These are phyloP conservation scores for Nycteola revayana DNA, from an alignment of 2,888 invertebrate genomes.

Conservation along the genomic window DNA sequence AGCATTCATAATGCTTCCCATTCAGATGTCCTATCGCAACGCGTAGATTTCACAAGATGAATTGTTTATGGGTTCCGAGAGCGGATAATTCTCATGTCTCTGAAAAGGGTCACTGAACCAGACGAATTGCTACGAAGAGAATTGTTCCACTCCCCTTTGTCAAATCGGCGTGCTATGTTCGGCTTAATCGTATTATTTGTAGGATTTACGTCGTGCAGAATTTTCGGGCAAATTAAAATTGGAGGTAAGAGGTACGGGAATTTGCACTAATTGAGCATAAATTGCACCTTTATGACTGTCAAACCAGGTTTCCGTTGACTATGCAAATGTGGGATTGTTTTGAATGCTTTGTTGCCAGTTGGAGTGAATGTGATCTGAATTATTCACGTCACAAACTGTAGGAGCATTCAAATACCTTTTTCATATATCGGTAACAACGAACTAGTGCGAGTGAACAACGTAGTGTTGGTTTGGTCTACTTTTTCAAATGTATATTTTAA, in stretches of 20 bases:
- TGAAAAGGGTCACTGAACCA: conserved; percentile 63
- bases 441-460: conserved; percentile 4
- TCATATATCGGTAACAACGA: conserved; percentile 33
- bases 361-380: conserved; percentile 41
- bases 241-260: conserved; percentile 37
- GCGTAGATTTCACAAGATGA: conserved; percentile 55
- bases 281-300: conserved; percentile 48
- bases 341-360: conserved; percentile 35
- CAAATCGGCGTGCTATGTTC: conserved; percentile 48
- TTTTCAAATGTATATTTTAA: conserved; percentile 11
- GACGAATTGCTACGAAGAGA: conserved; percentile 60
- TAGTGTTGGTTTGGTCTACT: conserved; percentile 12
- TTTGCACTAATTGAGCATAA: conserved; percentile 48
- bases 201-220: conserved; percentile 50
- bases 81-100: conserved; percentile 42
- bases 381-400: conserved; percentile 41
- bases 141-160: conserved; percentile 48
- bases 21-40: conserved; percentile 38
- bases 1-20: conserved; percentile 49
- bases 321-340: conserved; percentile 49
- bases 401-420: conserved; percentile 42
- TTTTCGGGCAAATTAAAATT: conserved; percentile 49
- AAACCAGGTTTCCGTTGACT: conserved; percentile 41
- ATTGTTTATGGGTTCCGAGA: conserved; percentile 55
- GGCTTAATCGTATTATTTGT: conserved; percentile 61